Evolutionary conservation across 2,888 invertebrate genomes (phyloP), one percentile per base, ranked within the genome.

Genomic region (Cerastis rubricosa): DNA sequence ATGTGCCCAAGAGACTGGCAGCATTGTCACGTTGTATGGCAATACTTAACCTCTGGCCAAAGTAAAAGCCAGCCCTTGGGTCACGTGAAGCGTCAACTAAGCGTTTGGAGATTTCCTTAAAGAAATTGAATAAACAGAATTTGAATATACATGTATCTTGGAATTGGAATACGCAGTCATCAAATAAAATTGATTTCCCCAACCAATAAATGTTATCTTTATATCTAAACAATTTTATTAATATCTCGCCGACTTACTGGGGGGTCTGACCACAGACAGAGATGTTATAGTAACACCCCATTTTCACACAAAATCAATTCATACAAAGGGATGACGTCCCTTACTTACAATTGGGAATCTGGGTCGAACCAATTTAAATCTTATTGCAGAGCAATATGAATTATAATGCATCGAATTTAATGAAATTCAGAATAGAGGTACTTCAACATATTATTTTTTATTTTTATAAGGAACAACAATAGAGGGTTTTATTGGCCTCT

Each of bases 401-500:
- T 51, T 51, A 82, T 68, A 82, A 82, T 90, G 64, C 75, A 9
- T 25, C 35, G 59, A 35, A 57, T 8, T 59, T 22, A 73, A 71
- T 74, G 73, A 86, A 87, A 85, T 77, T 85, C 64, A 68, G 79
- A 81, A 82, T 81, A 70, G 68, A 85, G 88, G 89, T 90, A 92
- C 91, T 93, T 91, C 86, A 93, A 91, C 90, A 89, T 90, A 90
- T 93, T 92, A 91, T 90, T 89, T 90, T 91, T 80, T 93, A 91
- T 93, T 94, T 93, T 92, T 90, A 92, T 92, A 93, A 91, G 90
- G 89, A 87, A 88, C 89, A 91, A 95, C 94, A 95, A 95, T 94
- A 91, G 94, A 87, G 85, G 89, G 91, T 91, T 94, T 94, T 95
- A 95, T 95, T 96, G 93, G 95, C 95, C 93, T 92, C 94, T 95